These are phyloP conservation scores for Notiomystis cincta DNA, from an alignment of 2,113 vertebrate genomes.

Conservation along the genomic window DNA sequence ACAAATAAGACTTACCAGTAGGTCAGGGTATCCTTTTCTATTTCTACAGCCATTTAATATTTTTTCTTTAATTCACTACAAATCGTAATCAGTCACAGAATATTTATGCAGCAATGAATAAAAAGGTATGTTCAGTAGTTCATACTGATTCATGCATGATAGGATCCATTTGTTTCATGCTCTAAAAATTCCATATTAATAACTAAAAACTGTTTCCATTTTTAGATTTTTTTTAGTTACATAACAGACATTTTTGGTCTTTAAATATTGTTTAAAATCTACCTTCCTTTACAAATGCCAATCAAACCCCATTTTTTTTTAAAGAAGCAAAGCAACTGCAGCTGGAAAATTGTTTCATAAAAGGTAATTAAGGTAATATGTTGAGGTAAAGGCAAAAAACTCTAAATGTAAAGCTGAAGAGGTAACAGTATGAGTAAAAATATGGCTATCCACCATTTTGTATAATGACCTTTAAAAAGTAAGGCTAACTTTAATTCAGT, in stretches of 20 bases:
- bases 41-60: neutral
- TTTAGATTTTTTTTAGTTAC: constrained; percentile 65
- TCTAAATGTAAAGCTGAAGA: neutral
- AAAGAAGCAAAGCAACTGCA: constrained; percentile 16
- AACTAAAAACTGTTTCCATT: constrained; percentile 70
- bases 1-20: neutral
- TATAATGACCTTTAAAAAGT: neutral
- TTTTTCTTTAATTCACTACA: constrained; percentile 15
- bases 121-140: constrained; percentile 68
- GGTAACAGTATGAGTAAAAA: neutral
- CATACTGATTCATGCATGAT: constrained; percentile 69
- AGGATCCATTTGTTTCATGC: constrained; percentile 72
- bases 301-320: neutral
- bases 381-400: constrained; percentile 2
- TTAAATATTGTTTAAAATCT: constrained; percentile 55
- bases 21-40: neutral
- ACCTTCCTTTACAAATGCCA: constrained; percentile 42
- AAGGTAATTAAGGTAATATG: constrained; percentile 1
- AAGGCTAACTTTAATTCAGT: neutral
- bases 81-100: constrained; percentile 28
- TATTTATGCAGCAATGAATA: constrained; percentile 54
- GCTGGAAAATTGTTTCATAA: constrained; percentile 15
- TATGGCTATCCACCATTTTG: neutral
- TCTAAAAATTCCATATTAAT: constrained; percentile 73
- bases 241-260: constrained; percentile 57